Percentiles rank a stretch among this genome's conserved stretches.
Evolutionary conservation across 1,140 invertebrate species (phyloP).

Genomic region (Fopius arisanus): DNA sequence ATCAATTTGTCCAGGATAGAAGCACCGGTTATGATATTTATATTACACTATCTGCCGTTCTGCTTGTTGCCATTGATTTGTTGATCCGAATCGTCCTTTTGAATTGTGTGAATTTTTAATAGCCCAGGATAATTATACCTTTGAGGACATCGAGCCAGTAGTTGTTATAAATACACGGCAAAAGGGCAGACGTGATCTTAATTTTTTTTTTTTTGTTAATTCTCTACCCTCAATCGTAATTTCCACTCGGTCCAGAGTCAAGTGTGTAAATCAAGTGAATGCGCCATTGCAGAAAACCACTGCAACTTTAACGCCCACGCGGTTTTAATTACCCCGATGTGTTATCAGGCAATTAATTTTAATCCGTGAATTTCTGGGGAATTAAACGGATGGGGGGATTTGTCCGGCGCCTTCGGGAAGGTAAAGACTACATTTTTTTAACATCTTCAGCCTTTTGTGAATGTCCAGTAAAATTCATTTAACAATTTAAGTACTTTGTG

Average conservation of each 20-base stretch:
- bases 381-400: background rate
- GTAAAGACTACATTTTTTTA: background rate
- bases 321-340: slow-evolving; percentile 10
- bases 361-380: slow-evolving; percentile 5
- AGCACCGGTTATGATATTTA: background rate
- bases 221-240: background rate
- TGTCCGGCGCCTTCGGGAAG: background rate
- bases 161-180: background rate
- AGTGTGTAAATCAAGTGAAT: slow-evolving; percentile 15
- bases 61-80: too few species aligned
- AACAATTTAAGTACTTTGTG: background rate
- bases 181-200: background rate
- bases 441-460: background rate
- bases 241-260: background rate
- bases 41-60: background rate
- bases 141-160: slow-evolving; percentile 5
- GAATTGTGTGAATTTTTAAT: background rate
- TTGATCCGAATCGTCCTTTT: too few species aligned
- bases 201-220: background rate
- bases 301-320: slow-evolving; percentile 7
- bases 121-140: slow-evolving; percentile 2
- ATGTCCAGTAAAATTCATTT: background rate
- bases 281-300: slow-evolving; percentile 8
- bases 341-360: slow-evolving; percentile 9
- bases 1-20: background rate